Conservation (phyloP, 37 sponge, comb jelly and placozoan genomes). For the Beroe forskalii region DNA sequence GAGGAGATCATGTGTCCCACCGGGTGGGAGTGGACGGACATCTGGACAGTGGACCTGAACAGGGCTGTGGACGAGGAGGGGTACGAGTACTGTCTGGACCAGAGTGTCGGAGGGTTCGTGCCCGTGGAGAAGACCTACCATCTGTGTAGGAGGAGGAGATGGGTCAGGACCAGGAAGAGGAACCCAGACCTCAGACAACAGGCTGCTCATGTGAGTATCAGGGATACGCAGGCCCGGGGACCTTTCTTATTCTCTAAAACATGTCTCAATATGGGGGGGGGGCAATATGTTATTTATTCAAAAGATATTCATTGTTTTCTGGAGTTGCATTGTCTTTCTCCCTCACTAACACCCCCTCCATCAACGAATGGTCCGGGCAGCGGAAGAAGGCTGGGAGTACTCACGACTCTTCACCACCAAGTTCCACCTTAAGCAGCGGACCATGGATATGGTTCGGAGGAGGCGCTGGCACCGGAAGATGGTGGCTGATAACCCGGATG, state of each 20-base stretch:
- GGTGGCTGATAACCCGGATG: conserved; percentile 67
- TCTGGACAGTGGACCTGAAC: conserved; percentile 85
- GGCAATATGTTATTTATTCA: no score
- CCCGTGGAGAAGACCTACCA: conserved; percentile 86
- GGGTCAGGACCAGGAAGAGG: conserved; percentile 84
- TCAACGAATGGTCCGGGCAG: conserved; percentile 48
- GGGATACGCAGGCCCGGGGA: no score
- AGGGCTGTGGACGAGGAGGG: conserved; percentile 93
- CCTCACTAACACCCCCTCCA: no score
- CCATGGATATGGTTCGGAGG: conserved; percentile 75
- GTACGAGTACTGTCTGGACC: conserved; percentile 86
- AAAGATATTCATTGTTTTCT: no score
- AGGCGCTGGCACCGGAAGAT: conserved; percentile 83
- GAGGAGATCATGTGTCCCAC: conserved; percentile 80
- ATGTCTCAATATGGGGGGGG: no score
- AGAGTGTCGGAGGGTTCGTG: conserved; percentile 68
- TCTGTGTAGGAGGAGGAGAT: conserved; percentile 78
- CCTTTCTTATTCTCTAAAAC: no score
- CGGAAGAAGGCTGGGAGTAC: conserved; percentile 93
- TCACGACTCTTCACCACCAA: conserved; percentile 74
- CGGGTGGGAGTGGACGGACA: conserved; percentile 86
- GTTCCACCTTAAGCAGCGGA: conserved; percentile 66
- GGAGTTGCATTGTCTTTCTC: no score
- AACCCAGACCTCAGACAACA: conserved; percentile 60
- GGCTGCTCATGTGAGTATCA: conserved; percentile 37